Conservation (phyloP, 1,140 invertebrate species). For the Danaus melanippus region DNA sequence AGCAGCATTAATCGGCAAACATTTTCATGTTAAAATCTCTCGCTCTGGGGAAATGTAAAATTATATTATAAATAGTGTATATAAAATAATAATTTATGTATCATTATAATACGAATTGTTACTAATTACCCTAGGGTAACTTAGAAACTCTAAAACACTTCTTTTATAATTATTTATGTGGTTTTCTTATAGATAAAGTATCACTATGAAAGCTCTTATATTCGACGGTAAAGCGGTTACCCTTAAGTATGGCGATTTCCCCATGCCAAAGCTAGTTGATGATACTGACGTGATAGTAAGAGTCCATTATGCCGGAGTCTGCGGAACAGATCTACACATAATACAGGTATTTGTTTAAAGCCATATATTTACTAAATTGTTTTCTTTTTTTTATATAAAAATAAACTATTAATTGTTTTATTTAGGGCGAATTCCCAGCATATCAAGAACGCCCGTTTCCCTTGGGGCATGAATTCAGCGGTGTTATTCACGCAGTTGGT, state of each 20-base stretch:
- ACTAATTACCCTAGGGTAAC: too few species aligned
- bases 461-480: constrained; percentile 82
- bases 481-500: constrained; percentile 74
- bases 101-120: too few species aligned
- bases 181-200: constrained; percentile 5
- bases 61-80: too few species aligned
- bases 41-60: too few species aligned
- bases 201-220: constrained; percentile 75
- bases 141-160: too few species aligned
- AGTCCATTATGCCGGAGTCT: constrained; percentile 80
- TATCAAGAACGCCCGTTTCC: constrained; percentile 70
- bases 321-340: constrained; percentile 88
- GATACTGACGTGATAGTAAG: constrained; percentile 76
- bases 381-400: too few species aligned
- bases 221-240: constrained; percentile 67
- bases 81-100: too few species aligned
- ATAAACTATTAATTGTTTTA: neutral
- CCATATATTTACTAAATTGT: too few species aligned
- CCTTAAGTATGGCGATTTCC: constrained; percentile 65
- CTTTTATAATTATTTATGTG: constrained; percentile 4
- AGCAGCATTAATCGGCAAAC: too few species aligned
- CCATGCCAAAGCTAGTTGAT: constrained; percentile 65
- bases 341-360: constrained; percentile 31
- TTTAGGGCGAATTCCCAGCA: constrained; percentile 77
- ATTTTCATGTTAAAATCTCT: too few species aligned